Conservation (phyloP, 2,888 invertebrate genomes). For the Platycheirus albimanus region DNA sequence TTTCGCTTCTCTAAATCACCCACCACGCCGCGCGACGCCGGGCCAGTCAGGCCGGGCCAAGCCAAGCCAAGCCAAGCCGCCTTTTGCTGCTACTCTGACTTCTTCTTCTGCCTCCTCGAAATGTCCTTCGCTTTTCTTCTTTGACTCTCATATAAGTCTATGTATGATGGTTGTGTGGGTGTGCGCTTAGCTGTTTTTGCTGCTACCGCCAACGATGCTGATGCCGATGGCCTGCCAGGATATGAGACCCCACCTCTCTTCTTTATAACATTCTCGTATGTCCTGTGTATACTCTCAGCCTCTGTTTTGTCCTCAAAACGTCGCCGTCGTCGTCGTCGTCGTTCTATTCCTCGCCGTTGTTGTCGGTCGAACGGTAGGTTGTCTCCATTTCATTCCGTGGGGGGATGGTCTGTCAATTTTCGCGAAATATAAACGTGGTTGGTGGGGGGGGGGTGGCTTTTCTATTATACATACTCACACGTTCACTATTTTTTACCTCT, state of each 20-base stretch:
- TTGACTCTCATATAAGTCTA: slow-evolving; percentile 46
- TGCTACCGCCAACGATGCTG: slow-evolving; percentile 36
- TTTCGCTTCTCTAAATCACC: slow-evolving; percentile 66
- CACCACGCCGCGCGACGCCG: too few species aligned
- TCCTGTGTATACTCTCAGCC: slow-evolving; percentile 34
- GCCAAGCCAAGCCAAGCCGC: slow-evolving; percentile 3
- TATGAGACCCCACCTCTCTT: slow-evolving; percentile 16
- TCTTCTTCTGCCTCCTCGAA: slow-evolving; percentile 55
- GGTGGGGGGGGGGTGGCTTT: too few species aligned
- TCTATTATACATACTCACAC: slow-evolving; percentile 52
- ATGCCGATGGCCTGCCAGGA: slow-evolving; percentile 61
- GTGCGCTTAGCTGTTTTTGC: slow-evolving; percentile 53
- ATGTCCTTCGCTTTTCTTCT: slow-evolving; percentile 72
- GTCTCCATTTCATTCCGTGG: slow-evolving; percentile 68
- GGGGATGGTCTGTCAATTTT: slow-evolving; percentile 67
- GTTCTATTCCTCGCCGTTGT: too few species aligned
- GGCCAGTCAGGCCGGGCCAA: too few species aligned
- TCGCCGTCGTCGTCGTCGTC: too few species aligned
- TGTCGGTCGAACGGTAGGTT: slow-evolving; percentile 11
- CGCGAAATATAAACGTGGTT: slow-evolving; percentile 62
- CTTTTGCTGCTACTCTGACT: slow-evolving; percentile 28
- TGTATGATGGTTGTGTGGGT: slow-evolving; percentile 36
- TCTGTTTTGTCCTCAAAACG: slow-evolving; percentile 61
- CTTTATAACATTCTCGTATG: slow-evolving; percentile 32
- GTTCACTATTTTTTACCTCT: not conserved